Conservation (phyloP, 1,140 invertebrate species). For the Psilanteris sp. region DNA sequence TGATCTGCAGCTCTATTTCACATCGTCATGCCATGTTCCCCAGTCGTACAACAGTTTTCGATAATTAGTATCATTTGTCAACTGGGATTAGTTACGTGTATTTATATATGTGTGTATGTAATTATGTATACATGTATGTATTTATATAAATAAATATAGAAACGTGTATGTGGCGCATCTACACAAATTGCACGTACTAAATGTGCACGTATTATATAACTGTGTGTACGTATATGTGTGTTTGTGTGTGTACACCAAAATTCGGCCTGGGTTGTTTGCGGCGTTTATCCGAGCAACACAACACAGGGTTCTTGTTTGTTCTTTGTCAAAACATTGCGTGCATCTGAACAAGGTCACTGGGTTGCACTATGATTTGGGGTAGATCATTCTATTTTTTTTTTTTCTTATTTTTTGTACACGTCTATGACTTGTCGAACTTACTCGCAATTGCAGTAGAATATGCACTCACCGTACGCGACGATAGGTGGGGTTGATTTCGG, state of each 20-base stretch:
- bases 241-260: slow-evolving; percentile 34
- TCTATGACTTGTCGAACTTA: slow-evolving; percentile 64
- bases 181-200: slow-evolving; percentile 5
- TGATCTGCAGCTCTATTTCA: slow-evolving; percentile 55
- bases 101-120: slow-evolving; percentile 1
- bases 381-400: too few species aligned
- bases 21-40: slow-evolving; percentile 48
- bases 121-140: too few species aligned
- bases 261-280: slow-evolving; percentile 18
- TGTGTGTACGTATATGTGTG: too few species aligned
- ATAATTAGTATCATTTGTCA: slow-evolving; percentile 53
- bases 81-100: slow-evolving; percentile 11
- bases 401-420: slow-evolving; percentile 46
- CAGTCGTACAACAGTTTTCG: slow-evolving; percentile 39
- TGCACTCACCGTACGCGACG: slow-evolving; percentile 80
- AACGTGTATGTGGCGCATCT: too few species aligned
- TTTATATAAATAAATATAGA: too few species aligned
- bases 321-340: slow-evolving; percentile 45
- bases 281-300: slow-evolving; percentile 29
- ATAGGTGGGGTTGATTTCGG: slow-evolving; percentile 75
- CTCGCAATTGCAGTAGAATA: slow-evolving; percentile 72
- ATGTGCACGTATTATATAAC: too few species aligned
- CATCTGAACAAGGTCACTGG: slow-evolving; percentile 43
- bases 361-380: slow-evolving; percentile 31
- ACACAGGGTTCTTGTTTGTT: slow-evolving; percentile 55